Base-by-base conservation (phyloP, 1,140 invertebrate genomes). In the Drosophila pallidifrons region DNA sequence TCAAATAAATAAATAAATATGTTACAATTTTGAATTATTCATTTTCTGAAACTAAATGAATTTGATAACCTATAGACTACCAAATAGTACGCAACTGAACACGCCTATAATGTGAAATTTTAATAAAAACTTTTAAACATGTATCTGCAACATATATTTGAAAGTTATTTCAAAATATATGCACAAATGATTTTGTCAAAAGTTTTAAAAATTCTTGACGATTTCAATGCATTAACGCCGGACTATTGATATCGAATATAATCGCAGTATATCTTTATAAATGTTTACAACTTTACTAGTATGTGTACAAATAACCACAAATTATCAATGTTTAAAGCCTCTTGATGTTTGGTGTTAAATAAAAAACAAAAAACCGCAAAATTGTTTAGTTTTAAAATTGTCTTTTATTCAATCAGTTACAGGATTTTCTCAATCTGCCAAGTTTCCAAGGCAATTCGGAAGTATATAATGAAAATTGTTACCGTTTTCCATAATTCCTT, bases 271-370 rank as follows among this genome's bases (percentile, higher is more conserved):
- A 73, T 69, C 60, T 75, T 75, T 71, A 60, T 72, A 58, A 59
- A 71, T 71, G 54, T 75, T 70, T 71, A 71, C 67, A 71, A 71
- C 45, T 60, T 65, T 46, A 55, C 25, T 55, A 20, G 4, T 43
- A 47, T 60, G 4, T 43, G 41, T 60, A 49, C 45, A 68, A 59
- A 8, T 47, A 59, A 70, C 49, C 54, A 63, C 65, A 75, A 64
- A 70, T 75, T 51, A 64, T 75, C 67, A 70, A 75, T 70, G 59
- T 75, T 75, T 75, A 59, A 58, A 75, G 65, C 51, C 66, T 75
- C 59, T 75, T 75, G 73, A 75, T 75, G 73, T 75, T 69, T 69
- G 72, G 25, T 70, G 73, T 70, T 64, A 64, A 75, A 70, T 63
- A 75, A 75, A 63, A 65, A 65, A 45, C 35, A 5, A 68, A 68